Evolutionary conservation across 2,888 invertebrate species (phyloP).

Genomic region (Metellina segmentata): DNA sequence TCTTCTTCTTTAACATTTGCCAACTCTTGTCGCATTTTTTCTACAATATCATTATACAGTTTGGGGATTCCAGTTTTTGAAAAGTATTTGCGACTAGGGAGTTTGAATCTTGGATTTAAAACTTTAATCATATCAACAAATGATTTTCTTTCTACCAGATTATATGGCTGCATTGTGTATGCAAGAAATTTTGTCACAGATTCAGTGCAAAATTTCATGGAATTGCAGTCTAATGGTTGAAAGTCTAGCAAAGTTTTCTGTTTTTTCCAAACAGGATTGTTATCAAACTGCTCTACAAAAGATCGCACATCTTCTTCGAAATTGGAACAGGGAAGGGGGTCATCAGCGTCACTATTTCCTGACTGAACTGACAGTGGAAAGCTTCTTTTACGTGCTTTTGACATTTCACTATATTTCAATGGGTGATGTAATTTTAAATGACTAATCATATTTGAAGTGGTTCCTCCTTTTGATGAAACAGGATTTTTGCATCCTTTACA

Average conservation of each 20-base stretch:
- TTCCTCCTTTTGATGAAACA: constrained; percentile 15
- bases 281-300: not conserved
- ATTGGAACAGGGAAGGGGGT: not conserved
- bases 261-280: not conserved
- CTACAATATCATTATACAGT: constrained; percentile 1
- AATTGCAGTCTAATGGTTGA: not conserved
- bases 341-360: too few species aligned
- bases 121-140: constrained; percentile 2
- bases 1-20: too few species aligned
- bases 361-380: too few species aligned
- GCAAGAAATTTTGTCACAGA: too few species aligned
- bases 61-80: constrained; percentile 16
- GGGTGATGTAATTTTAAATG: not conserved
- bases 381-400: too few species aligned
- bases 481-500: too few species aligned
- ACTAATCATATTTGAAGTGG: not conserved
- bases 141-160: constrained; percentile 8
- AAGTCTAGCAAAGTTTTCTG: constrained; percentile 23
- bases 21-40: too few species aligned
- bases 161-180: not conserved
- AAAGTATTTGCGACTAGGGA: not conserved
- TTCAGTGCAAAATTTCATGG: too few species aligned
- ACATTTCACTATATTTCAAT: not conserved
- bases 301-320: not conserved
- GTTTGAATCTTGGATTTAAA: not conserved